A percentile compares a stretch with the other conserved stretches of the same genome.
Conservation (phyloP, 2,888 invertebrate species). For the Epistrophe eligans region DNA sequence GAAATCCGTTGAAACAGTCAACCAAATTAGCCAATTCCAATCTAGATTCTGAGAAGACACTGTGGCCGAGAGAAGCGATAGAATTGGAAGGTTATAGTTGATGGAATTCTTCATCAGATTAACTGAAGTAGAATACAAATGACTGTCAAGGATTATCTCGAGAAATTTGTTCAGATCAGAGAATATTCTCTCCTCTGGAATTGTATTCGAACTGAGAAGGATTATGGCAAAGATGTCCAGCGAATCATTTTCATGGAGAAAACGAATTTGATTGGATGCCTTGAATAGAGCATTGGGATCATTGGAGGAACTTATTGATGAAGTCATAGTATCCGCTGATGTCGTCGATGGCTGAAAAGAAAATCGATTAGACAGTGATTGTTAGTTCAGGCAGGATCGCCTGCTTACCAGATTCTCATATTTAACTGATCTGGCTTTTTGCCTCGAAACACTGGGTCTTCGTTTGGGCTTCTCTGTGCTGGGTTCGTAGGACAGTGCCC, state of each 20-base stretch:
- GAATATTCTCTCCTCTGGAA: constrained; percentile 77
- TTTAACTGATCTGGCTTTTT: constrained; percentile 62
- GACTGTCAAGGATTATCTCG: constrained; percentile 78
- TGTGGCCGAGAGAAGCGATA: constrained; percentile 81
- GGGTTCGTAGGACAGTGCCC: constrained; percentile 80
- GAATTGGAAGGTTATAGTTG: constrained; percentile 79
- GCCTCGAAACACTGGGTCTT: constrained; percentile 76
- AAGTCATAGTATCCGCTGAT: constrained; percentile 80
- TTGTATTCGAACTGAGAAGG: constrained; percentile 80
- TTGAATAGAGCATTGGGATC: constrained; percentile 76
- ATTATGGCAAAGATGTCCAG: constrained; percentile 82
- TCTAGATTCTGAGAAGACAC: constrained; percentile 78
- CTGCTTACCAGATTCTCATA: constrained; percentile 55
- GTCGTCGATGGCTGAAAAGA: constrained; percentile 78
- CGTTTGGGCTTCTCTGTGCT: constrained; percentile 73
- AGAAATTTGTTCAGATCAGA: constrained; percentile 77
- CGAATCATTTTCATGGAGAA: constrained; percentile 77
- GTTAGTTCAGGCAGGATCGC: not conserved
- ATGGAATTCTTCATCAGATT: constrained; percentile 80
- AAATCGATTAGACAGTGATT: not conserved
- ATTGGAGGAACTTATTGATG: constrained; percentile 81
- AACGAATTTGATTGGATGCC: constrained; percentile 74
- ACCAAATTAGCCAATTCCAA: constrained; percentile 83
- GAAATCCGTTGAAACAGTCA: constrained; percentile 80
- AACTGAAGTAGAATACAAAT: constrained; percentile 78